Conservation (phyloP, 2,888 invertebrate species). For the Helicoverpa assulta region DNA sequence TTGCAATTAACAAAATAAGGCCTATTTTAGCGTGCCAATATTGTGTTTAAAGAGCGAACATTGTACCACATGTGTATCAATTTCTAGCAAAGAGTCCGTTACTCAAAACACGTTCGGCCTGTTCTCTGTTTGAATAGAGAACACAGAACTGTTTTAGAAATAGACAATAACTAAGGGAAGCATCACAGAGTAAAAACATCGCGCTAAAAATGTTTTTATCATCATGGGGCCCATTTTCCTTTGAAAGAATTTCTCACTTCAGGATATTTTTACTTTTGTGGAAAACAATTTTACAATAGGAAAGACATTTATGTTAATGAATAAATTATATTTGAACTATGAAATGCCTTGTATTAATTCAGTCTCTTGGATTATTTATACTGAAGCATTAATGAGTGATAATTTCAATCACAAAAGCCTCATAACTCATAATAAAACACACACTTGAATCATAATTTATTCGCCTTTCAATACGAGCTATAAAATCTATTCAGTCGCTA, state of each 20-base stretch:
- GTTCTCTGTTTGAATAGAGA: conserved; percentile 30
- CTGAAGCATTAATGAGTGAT: conserved; percentile 23
- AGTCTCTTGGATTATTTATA: conserved; percentile 12
- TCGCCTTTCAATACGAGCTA: conserved; percentile 53
- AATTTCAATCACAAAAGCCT: conserved; percentile 24
- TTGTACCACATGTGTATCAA: background rate
- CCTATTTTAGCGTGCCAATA: background rate
- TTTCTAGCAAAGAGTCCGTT: conserved; percentile 30
- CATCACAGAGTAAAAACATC: conserved; percentile 8
- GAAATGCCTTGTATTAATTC: conserved; percentile 6
- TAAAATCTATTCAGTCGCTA: conserved; percentile 74
- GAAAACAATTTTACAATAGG: too few species aligned
- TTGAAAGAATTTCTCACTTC: conserved; percentile 9
- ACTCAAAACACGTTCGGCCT: conserved; percentile 13
- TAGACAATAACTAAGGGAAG: conserved; percentile 25
- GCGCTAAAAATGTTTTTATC: conserved; percentile 18
- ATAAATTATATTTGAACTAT: background rate
- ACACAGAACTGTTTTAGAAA: conserved; percentile 24
- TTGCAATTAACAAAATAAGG: background rate
- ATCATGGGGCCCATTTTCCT: conserved; percentile 13
- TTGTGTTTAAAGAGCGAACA: conserved; percentile 8
- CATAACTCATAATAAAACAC: conserved; percentile 51
- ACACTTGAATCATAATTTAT: conserved; percentile 52
- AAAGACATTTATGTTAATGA: too few species aligned
- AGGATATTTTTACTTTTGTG: background rate